Evolutionary conservation across 2,888 invertebrate species (phyloP), one percentile per base, ranked within the genome.

Genomic region (Trichogramma evanescens): DNA sequence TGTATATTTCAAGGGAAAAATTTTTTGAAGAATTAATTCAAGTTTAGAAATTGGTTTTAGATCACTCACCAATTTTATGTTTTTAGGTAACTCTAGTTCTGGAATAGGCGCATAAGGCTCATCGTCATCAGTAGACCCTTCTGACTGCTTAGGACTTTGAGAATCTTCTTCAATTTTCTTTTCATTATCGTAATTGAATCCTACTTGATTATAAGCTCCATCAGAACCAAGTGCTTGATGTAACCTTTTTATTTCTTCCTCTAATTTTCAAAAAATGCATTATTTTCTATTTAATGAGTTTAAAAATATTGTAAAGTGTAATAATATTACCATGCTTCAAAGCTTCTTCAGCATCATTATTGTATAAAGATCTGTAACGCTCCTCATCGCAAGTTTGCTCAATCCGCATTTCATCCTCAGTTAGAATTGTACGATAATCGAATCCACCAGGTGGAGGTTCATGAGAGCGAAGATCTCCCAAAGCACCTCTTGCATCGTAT

Each of bases 301-400:
- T 8, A 50, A 63, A 54, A 56, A 60, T 10, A 65, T 26, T 2
- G 26, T 1, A 26, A 1, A 26, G 2, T 26, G 26, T 26, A 26
- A 2, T 26, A 26, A 26, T 26, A 72, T 77, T 79, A 93, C 95
- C 95, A 86, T 94, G 92, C 78, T 93, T 93, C 82, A 93, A 84
- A 66, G 88, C 86, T 73, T 93, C 91, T 74, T 95, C 93, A 75
- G 89, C 89, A 72, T 95, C 89, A 78, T 94, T 92, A 61, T 88
- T 89, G 73, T 89, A 87, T 53, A 98, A 83, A 26, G 93, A 94
- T 63, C 89, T 82, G 80, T 95, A 99, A 52, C 98, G 83, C 81
- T 99, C 98, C 75, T 94, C 92, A 76, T 99, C 96, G 79, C 96
- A 96, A 58, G 93, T 81, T 72, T 89, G 88, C 79, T 99, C 98